These are phyloP conservation scores for Argyra leucocephala DNA, from an alignment of 2,888 invertebrate genomes.

Conservation along the genomic window DNA sequence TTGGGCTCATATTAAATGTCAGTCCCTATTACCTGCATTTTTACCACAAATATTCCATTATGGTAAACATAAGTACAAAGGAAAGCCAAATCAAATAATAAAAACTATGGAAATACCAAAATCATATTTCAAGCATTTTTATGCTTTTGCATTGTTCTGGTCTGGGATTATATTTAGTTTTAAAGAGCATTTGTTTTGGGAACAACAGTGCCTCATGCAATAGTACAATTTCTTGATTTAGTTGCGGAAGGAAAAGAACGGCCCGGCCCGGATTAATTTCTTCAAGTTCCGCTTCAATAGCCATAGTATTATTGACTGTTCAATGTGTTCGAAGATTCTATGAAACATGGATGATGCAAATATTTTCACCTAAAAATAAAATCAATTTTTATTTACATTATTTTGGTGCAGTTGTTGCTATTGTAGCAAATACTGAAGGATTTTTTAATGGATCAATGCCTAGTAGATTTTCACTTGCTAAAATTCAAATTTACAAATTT, in stretches of 20 bases:
- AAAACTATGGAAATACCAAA: conserved; percentile 60
- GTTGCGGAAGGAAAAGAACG: conserved; percentile 43
- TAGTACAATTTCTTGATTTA: conserved; percentile 36
- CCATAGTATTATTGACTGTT: conserved; percentile 52
- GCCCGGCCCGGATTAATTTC: conserved; percentile 33
- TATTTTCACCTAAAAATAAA: conserved; percentile 65
- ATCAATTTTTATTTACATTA: conserved; percentile 76
- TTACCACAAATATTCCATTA: conserved; percentile 59
- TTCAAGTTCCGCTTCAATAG: conserved; percentile 48
- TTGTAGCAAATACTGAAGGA: conserved; percentile 60
- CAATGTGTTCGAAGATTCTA: conserved; percentile 69
- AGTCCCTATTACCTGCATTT: conserved; percentile 55
- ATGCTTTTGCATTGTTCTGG: conserved; percentile 56
- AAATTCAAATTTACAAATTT: conserved; percentile 34
- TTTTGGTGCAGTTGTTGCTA: conserved; percentile 54
- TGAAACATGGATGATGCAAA: conserved; percentile 69
- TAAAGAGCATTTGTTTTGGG: conserved; percentile 41
- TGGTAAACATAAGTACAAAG: conserved; percentile 60
- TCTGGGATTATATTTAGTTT: conserved; percentile 37
- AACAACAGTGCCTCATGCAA: conserved; percentile 44
- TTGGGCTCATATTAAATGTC: conserved; percentile 55
- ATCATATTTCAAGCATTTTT: conserved; percentile 72
- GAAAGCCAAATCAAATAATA: conserved; percentile 39
- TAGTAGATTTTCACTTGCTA: conserved; percentile 28
- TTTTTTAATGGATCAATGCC: conserved; percentile 46